Evolutionary conservation across 1,140 invertebrate genomes (phyloP), one percentile per base, ranked within the genome.

Genomic region (Anastrepha ludens): DNA sequence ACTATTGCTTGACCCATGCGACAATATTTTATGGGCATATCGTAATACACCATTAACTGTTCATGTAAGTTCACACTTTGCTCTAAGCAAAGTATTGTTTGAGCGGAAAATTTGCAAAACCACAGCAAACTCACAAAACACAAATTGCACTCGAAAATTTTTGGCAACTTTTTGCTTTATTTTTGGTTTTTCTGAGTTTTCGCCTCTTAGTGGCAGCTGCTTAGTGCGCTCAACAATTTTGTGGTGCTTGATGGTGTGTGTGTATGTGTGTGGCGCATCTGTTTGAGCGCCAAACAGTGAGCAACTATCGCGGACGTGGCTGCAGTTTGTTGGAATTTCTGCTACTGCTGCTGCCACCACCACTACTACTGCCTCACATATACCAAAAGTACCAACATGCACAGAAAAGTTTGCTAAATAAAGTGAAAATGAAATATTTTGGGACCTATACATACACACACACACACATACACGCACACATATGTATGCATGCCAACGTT

Each of bases 401-500:
- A 70, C 47, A 20, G 17, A 81, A 81, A 55, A 81, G 9, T 81
- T 81, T 81, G 47, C n/a, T 74, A 74, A 74, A 74, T 50, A 81
- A 81, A 81, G 74, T 81, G 47, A 55, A 81, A 55, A 81, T 81
- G 17, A 55, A 81, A 81, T 81, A 29, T 81, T 55, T 78, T 55
- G 13, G 13, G 74, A 55, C 74, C 44, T 41, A 3, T 17, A 47
- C 41, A 74, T 15, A 74, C 17, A n/a, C 13, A 29, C 44, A 29
- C 13, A 50, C 44, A 74, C 15, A 17, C 4, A 74, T 15, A 41
- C 9, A 41, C 2, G 15, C 3, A 9, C 20, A 67, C 1, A 13
- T 55, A 8, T 55, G 50, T 55, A 55, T 11, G 11, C 50, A 55
- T 55, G 50, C 50, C 29, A 29, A 29, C 29, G 15, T 13, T 13